phyloP scores from a whole-genome alignment of 1,140 invertebrate genomes.

The Schlechtendalia chinensis region DNA sequence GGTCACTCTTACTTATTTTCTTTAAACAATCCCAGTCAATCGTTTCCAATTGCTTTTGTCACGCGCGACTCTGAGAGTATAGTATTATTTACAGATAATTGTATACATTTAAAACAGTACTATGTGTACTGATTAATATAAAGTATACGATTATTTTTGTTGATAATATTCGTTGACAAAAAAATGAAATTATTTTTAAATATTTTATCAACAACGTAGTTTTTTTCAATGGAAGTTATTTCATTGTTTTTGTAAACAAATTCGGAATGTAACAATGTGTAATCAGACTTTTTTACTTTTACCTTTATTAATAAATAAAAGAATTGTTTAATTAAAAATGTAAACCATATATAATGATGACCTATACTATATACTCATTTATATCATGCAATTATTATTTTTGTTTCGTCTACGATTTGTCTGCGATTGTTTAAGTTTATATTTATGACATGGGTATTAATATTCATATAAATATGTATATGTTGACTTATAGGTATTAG shows the following conservation, averaged over 20 bases:
- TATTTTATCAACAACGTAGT: background rate
- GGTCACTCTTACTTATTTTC: too few relatives aligned
- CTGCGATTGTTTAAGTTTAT: background rate
- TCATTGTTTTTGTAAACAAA: background rate
- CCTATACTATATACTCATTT: slow-evolving; percentile 5
- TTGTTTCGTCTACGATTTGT: background rate
- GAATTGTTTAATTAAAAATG: background rate
- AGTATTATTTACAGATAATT: too few relatives aligned
- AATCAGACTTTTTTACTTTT: background rate
- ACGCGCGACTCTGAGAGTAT: too few relatives aligned
- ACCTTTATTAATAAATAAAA: background rate
- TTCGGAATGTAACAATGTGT: background rate
- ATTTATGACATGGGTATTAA: background rate
- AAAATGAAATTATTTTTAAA: background rate
- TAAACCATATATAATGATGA: slow-evolving; percentile 16
- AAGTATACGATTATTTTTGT: too few relatives aligned
- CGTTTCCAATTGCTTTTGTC: too few relatives aligned
- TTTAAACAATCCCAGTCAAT: too few relatives aligned
- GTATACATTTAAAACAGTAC: too few relatives aligned
- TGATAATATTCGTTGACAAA: background rate
- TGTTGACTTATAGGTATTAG: background rate
- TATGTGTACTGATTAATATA: too few relatives aligned
- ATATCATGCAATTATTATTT: slow-evolving; percentile 12
- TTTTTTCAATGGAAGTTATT: background rate
- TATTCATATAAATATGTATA: background rate